Base-by-base conservation (phyloP, 2,888 invertebrate species). In the Psylliodes chrysocephalus region DNA sequence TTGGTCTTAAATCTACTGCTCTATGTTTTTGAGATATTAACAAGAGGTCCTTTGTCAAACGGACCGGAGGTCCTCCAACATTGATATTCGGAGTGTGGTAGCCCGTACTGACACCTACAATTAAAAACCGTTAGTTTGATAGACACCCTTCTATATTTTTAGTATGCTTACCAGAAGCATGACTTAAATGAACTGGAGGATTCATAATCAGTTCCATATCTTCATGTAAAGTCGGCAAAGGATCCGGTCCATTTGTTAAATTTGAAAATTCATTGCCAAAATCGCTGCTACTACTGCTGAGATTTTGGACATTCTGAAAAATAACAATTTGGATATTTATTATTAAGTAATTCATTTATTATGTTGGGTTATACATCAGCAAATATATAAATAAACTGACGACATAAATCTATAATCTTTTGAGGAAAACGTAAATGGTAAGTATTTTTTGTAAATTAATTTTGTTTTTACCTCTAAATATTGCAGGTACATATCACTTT, bases 401-500 rank as follows among this genome's bases (percentile, higher is more conserved):
- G n/a, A n/a, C n/a, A n/a, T n/a, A n/a, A n/a, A n/a, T n/a, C n/a
- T n/a, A n/a, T n/a, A n/a, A n/a, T n/a, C n/a, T n/a, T n/a, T n/a
- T n/a, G n/a, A n/a, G n/a, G n/a, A 22, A n/a, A n/a, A n/a, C n/a
- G n/a, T n/a, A n/a, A n/a, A n/a, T n/a, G n/a, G n/a, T n/a, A n/a
- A n/a, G n/a, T n/a, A n/a, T n/a, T n/a, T n/a, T n/a, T n/a, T n/a
- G n/a, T n/a, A n/a, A n/a, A n/a, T n/a, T n/a, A n/a, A n/a, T n/a
- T n/a, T 10, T 35, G 10, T 35, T 86, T 88, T 84, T 84, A 90
- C 84, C 85, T 91, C 88, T 84, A 93, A 90, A 84, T 92, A 91
- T 80, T 90, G 88, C 78, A 96, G 90, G 86, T 96, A 97, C 82
- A 93, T 89, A 77, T 96, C 96, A 75, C 96, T 96, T 75, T 91